Conservation (phyloP, 2,113 vertebrate genomes). For the Oryzias celebensis region DNA sequence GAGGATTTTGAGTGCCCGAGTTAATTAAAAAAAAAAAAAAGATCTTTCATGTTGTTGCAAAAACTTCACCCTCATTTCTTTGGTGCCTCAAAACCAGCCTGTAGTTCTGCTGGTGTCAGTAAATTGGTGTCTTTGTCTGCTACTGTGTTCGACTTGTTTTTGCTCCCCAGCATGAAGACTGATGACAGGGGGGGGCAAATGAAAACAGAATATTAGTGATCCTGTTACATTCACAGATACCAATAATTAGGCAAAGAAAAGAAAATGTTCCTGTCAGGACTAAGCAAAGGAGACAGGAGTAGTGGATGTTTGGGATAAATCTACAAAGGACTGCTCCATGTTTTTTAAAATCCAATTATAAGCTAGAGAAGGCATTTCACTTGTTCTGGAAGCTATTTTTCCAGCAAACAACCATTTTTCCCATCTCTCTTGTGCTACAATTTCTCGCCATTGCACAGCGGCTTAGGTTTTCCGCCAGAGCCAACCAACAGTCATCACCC, state of each 20-base stretch:
- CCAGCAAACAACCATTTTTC: slow-evolving; percentile 22
- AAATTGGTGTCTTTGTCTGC: slow-evolving; percentile 24
- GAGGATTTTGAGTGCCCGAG: slow-evolving; percentile 22
- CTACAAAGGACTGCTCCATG: slow-evolving; percentile 46
- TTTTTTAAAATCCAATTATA: slow-evolving; percentile 72
- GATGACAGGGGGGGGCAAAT: slow-evolving; percentile 13
- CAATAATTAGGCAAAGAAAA: background rate
- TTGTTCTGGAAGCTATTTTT: slow-evolving; percentile 33
- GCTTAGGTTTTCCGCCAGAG: slow-evolving; percentile 27
- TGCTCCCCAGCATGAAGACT: slow-evolving; percentile 3
- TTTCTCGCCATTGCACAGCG: background rate
- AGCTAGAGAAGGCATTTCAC: slow-evolving; percentile 37
- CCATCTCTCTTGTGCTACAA: slow-evolving; percentile 16
- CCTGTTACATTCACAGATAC: no score
- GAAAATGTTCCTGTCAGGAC: slow-evolving; percentile 9
- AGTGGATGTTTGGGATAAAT: slow-evolving; percentile 12
- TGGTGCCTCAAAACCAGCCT: slow-evolving; percentile 38
- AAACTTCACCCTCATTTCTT: slow-evolving; percentile 17
- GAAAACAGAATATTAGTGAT: background rate
- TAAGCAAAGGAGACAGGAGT: slow-evolving; percentile 6
- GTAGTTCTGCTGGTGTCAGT: slow-evolving; percentile 21
- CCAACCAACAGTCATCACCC: slow-evolving; percentile 48
- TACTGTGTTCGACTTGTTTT: slow-evolving; percentile 28
- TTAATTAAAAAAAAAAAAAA: slow-evolving; percentile 1
- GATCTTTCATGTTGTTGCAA: slow-evolving; percentile 22